Conservation (phyloP, 2,888 invertebrate genomes). For the Cremastobaeus sp. region DNA sequence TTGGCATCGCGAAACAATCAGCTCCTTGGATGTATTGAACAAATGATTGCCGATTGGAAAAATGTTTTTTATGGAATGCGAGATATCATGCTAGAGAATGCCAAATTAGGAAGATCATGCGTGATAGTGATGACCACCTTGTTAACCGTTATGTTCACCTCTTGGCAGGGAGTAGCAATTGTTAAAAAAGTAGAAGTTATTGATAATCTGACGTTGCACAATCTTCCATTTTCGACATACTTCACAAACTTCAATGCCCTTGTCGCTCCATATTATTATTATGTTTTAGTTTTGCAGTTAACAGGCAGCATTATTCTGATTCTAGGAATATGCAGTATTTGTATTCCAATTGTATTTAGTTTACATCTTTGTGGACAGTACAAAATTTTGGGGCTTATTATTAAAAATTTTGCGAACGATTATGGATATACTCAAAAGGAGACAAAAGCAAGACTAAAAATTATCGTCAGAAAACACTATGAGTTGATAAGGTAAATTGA, state of each 20-base stretch:
- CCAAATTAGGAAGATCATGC: background rate
- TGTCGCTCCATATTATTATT: conserved; percentile 8
- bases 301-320: background rate
- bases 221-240: background rate
- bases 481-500: conserved; percentile 5
- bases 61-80: conserved; percentile 1
- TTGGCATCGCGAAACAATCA: background rate
- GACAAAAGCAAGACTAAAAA: background rate
- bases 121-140: background rate
- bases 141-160: background rate
- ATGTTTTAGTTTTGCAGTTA: background rate
- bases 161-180: background rate
- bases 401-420: background rate
- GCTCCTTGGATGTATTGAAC: conserved; percentile 7
- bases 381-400: background rate
- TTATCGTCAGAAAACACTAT: background rate
- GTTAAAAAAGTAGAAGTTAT: conserved; percentile 2
- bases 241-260: conserved; percentile 2
- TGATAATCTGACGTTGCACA: conserved; percentile 4
- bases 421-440: background rate
- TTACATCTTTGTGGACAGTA: conserved; percentile 13
- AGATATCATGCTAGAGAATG: conserved; percentile 5
- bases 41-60: conserved; percentile 14
- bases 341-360: conserved; percentile 1
- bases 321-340: background rate